Base-by-base conservation (phyloP, 2,888 invertebrate genomes). In the Trichopria drosophilae region DNA sequence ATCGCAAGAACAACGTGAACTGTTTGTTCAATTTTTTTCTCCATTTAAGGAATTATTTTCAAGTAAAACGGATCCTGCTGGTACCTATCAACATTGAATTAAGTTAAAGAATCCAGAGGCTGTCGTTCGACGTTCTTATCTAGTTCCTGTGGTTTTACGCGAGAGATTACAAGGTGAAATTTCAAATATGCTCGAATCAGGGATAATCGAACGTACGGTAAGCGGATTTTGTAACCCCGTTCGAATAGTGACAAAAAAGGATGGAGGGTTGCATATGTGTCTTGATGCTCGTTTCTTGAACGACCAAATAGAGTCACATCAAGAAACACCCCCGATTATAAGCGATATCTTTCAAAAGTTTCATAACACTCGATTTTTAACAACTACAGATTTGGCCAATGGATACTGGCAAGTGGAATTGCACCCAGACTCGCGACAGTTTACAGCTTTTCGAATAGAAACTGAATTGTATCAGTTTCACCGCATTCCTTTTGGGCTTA, bases 401-500 rank as follows among this genome's bases (percentile, higher is more conserved):
- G n/a, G n/a, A n/a, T n/a, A n/a, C n/a, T n/a, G 51, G 50, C 55
- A 55, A 22, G 42, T 55, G 7, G 43, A 41, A 1, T 10, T 55
- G 1, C 23, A 45, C 5, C n/a, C 3, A 1, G 35, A 39, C 2
- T 49, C 55, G 6, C 36, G 56, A 22, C 42, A 34, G 12, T 50
- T 36, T 31, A 56, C 53, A 0, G 51, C 53, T 7, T 56, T 56
- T 32, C 39, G 43, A 22, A 39, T 35, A 12, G 47, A 35, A 1
- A 23, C 46, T 2, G 36, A 26, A 44, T 50, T 59, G 41, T 42
- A 62, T 44, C 49, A 56, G 39, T 29, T 63, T 55, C 45, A 31
- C 32, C 45, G 58, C 1, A 44, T 68, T 10, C 66, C 67, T 1
- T 69, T 67, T 32, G 67, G 66, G 3, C 28, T 67, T 3, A 64